Percentiles rank a stretch among this genome's conserved stretches.
phyloP scores from a whole-genome alignment of 2,113 vertebrate species.

The Conger conger region DNA sequence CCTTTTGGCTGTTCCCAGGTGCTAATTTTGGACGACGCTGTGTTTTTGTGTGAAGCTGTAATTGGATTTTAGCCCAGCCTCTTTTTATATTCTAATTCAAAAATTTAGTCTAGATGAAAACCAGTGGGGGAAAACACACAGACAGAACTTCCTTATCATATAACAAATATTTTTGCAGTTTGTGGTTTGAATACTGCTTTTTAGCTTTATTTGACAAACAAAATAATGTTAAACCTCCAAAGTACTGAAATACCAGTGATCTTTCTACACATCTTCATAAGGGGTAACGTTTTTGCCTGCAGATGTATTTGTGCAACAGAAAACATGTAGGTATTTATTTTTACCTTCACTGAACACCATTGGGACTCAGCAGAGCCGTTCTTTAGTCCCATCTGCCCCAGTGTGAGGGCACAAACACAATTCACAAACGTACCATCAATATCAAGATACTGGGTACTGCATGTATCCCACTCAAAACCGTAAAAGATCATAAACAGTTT shows the following conservation, averaged over 20 bases:
- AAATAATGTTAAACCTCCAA: too few relatives aligned
- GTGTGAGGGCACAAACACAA: not conserved
- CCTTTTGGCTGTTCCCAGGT: not conserved
- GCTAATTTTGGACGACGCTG: not conserved
- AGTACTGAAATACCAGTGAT: not conserved
- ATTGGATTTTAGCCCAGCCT: not conserved
- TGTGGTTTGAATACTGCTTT: not conserved
- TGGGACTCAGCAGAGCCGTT: not conserved
- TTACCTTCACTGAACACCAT: not conserved
- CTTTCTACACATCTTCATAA: not conserved
- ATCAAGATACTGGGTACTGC: not conserved
- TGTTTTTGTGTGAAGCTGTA: not conserved
- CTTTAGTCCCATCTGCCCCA: too few relatives aligned
- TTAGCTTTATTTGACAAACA: too few relatives aligned
- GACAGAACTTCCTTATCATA: not conserved
- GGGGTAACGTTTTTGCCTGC: not conserved
- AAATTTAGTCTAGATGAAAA: not conserved
- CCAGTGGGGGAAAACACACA: too few relatives aligned
- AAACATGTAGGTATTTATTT: not conserved
- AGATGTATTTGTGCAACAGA: not conserved
- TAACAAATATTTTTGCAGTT: not conserved
- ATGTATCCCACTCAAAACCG: not conserved
- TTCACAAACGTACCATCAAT: not conserved
- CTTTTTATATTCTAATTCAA: not conserved
- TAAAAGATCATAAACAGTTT: not conserved